Evolutionary conservation across 37 sponge, comb jelly and placozoan species (phyloP), one percentile per base, ranked within the genome.

Genomic region (Oopsacas minuta): DNA sequence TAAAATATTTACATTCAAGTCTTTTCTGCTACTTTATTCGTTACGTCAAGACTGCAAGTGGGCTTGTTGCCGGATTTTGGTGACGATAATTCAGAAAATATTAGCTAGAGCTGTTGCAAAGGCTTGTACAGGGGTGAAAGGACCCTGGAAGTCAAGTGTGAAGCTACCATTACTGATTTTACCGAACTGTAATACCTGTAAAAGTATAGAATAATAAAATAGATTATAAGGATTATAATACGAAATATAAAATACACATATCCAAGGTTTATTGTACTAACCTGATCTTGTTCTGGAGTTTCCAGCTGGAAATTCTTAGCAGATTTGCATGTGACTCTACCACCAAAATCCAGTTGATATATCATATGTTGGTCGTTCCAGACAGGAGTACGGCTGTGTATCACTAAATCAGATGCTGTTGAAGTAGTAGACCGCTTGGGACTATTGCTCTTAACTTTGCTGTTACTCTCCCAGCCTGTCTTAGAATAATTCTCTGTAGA

Each of bases 361-460:
- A 94, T 91, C 92, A 91, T 91, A 86, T 91, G 92, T 36, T 94
- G 95, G 25, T 91, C 92, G 81, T 94, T 94, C 95, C 95, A 94
- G 0, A 91, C 90, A 0, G 95, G 95, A 20, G 95, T 94, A 53
- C 91, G 91, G 84, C 90, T 92, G 86, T 90, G 89, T 8, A 94
- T 90, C 28, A 91, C 88, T 37, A 94, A 81, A 37, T 82, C 89
- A 15, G 88, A 85, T 30, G 90, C 94, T 10, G 87, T 53, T 17
- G 88, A 37, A 1, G 83, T 38, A 36, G 81, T 37, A 36, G 52
- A 39, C 0, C 53, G 42, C 30, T 37, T 86, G 35, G 85, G 81
- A 36, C 86, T 86, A 22, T 39, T 37, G 36, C 39, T 81, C 36
- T 81, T 86, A 36, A 3, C 28, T n/a, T 12, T 61, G 75, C 28